These are phyloP conservation scores for Pilophorus perplexus DNA, from an alignment of 2,888 invertebrate species.

Conservation along the genomic window DNA sequence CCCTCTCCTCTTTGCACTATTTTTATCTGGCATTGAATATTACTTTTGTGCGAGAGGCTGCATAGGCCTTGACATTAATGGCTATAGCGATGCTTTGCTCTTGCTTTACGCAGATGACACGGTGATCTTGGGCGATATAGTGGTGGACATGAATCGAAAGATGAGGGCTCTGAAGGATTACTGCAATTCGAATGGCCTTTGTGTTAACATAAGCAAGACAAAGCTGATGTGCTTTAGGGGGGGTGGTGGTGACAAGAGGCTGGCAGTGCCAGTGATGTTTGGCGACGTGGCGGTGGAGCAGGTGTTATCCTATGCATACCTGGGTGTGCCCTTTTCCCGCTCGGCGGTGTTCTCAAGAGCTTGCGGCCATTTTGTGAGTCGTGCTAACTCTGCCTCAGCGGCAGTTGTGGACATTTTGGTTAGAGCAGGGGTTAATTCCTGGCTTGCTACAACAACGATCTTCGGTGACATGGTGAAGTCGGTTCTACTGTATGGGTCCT, in stretches of 20 bases:
- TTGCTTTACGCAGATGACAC: conserved; percentile 18
- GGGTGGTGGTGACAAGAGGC: conserved; percentile 10
- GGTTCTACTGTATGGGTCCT: background rate
- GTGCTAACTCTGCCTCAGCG: background rate
- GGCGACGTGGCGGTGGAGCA: conserved; percentile 10
- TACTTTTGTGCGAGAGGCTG: conserved; percentile 1
- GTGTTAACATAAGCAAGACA: conserved; percentile 13
- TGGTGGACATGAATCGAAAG: conserved; percentile 14
- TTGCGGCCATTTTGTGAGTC: background rate
- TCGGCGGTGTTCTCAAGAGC: conserved; percentile 5
- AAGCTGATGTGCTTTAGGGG: conserved; percentile 16
- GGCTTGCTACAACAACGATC: background rate
- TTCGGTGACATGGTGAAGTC: background rate
- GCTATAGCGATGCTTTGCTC: background rate
- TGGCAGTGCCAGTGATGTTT: background rate
- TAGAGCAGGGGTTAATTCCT: background rate
- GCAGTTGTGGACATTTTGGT: background rate
- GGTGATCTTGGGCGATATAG: background rate
- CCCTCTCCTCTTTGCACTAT: conserved; percentile 22
- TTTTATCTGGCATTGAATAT: conserved; percentile 8
- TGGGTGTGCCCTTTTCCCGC: conserved; percentile 4
- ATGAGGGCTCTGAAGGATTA: conserved; percentile 6
- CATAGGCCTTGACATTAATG: conserved; percentile 4
- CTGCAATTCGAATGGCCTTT: conserved; percentile 1
- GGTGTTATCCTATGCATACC: conserved; percentile 3